Evolutionary conservation across 2,888 invertebrate species (phyloP).

Genomic region (Dynastes grantii): DNA sequence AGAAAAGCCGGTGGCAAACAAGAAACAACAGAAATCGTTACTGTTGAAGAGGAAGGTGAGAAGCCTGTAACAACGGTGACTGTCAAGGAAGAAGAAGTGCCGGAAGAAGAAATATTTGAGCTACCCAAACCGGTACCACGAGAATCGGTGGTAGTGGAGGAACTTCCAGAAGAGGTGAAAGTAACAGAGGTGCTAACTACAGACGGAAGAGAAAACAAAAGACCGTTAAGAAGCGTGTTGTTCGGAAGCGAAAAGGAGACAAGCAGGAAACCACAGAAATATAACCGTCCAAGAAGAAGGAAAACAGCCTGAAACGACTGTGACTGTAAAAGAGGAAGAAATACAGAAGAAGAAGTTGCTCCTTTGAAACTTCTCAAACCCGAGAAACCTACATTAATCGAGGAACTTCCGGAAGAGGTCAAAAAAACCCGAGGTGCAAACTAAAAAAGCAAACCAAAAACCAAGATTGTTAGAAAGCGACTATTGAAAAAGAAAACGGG

Average conservation of each 20-base stretch:
- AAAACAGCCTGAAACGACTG: slow-evolving; percentile 66
- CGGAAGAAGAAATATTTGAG: slow-evolving; percentile 59
- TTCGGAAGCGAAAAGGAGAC: slow-evolving; percentile 68
- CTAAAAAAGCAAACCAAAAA: slow-evolving; percentile 61
- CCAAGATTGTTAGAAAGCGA: slow-evolving; percentile 64
- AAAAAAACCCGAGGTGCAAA: slow-evolving; percentile 47
- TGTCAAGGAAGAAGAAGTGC: slow-evolving; percentile 62
- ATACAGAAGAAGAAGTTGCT: slow-evolving; percentile 59
- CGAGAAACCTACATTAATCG: slow-evolving; percentile 50
- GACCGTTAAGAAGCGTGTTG: slow-evolving; percentile 65
- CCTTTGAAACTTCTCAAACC: slow-evolving; percentile 19
- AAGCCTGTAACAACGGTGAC: slow-evolving; percentile 67
- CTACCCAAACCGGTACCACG: slow-evolving; percentile 56
- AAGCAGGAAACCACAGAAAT: slow-evolving; percentile 71
- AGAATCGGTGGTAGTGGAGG: slow-evolving; percentile 49
- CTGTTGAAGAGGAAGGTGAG: slow-evolving; percentile 68
- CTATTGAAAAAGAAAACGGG: slow-evolving; percentile 69
- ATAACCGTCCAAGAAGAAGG: slow-evolving; percentile 69
- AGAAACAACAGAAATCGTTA: slow-evolving; percentile 71
- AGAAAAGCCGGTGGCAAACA: slow-evolving; percentile 67
- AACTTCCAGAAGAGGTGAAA: slow-evolving; percentile 58
- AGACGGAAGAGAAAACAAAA: slow-evolving; percentile 58
- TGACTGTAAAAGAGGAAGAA: slow-evolving; percentile 60
- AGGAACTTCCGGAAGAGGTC: slow-evolving; percentile 55
- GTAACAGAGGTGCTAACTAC: slow-evolving; percentile 60